Conservation (phyloP, 2,797 vertebrate species). For the Nannoperca obscura region DNA sequence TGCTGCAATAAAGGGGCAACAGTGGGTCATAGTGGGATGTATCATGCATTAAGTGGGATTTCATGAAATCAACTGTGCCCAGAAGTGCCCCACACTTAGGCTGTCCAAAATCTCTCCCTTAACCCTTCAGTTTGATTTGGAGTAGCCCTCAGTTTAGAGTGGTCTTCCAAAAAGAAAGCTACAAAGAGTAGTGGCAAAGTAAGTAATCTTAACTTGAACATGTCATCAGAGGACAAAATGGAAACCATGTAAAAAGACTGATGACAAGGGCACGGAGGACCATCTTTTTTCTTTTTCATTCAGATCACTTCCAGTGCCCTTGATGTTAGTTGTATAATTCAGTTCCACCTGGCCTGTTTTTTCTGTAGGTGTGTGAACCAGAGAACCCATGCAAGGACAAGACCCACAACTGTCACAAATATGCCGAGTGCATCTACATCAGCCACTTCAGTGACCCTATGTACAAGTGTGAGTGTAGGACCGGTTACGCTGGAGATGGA, state of each 20-base stretch:
- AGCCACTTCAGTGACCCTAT: constrained; percentile 97
- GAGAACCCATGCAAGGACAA: constrained; percentile 96
- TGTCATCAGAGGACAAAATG: constrained; percentile 10
- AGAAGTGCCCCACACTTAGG: constrained; percentile 26
- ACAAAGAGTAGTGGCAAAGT: not conserved
- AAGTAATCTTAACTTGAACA: constrained; percentile 1
- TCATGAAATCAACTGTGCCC: constrained; percentile 40
- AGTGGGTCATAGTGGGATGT: constrained; percentile 40
- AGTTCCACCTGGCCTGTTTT: constrained; percentile 2
- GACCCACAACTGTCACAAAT: constrained; percentile 94
- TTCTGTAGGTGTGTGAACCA: constrained; percentile 92
- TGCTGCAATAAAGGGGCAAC: constrained; percentile 40
- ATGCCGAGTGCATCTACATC: constrained; percentile 94
- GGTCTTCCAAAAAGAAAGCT: constrained; percentile 12
- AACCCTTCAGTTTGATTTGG: constrained; percentile 9
- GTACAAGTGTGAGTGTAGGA: constrained; percentile 97
- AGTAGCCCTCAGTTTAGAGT: constrained; percentile 11
- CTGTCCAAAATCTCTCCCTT: constrained; percentile 20
- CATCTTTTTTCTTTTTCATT: not conserved
- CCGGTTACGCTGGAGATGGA: constrained; percentile 96
- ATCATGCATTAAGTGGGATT: constrained; percentile 53
- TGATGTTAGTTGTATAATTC: constrained; percentile 2
- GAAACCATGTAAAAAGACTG: not conserved
- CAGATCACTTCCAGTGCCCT: not conserved
- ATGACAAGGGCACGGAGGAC: not conserved